phyloP scores from a whole-genome alignment of 2,797 vertebrate genomes.

The Megaceryle alcyon region DNA sequence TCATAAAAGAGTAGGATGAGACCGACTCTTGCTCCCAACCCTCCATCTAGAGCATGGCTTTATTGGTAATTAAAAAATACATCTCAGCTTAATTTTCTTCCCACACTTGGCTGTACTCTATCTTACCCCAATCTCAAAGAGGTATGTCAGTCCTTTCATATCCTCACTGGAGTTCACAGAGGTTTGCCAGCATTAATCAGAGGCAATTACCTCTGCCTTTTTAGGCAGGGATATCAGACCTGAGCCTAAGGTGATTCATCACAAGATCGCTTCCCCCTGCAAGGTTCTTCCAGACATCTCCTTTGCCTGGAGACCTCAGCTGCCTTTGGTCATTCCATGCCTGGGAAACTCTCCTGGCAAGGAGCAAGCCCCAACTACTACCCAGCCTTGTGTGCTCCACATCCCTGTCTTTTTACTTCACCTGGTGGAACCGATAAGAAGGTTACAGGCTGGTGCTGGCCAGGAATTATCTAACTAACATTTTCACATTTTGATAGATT shows the following conservation, averaged over 20 bases:
- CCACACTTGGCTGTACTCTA: conserved; percentile 57
- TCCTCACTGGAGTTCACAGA: conserved; percentile 53
- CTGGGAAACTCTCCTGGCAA: conserved; percentile 48
- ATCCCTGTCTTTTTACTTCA: not conserved
- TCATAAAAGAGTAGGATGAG: not conserved
- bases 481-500: not conserved
- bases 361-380: not conserved
- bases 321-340: conserved; percentile 9
- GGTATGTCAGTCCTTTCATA: conserved; percentile 56
- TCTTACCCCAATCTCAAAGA: conserved; percentile 59
- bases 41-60: conserved; percentile 9
- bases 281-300: conserved; percentile 35
- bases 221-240: conserved; percentile 42
- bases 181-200: conserved; percentile 57
- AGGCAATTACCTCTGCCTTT: conserved; percentile 50
- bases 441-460: not conserved
- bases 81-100: conserved; percentile 61
- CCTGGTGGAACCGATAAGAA: not conserved
- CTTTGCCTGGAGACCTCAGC: conserved; percentile 18
- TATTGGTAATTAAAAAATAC: conserved; percentile 62
- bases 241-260: conserved; percentile 12
- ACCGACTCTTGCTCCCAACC: not conserved
- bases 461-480: not conserved
- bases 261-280: not conserved
- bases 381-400: not conserved